phyloP scores from a whole-genome alignment of 2,113 vertebrate species.

The Oncorhynchus kisutch region DNA sequence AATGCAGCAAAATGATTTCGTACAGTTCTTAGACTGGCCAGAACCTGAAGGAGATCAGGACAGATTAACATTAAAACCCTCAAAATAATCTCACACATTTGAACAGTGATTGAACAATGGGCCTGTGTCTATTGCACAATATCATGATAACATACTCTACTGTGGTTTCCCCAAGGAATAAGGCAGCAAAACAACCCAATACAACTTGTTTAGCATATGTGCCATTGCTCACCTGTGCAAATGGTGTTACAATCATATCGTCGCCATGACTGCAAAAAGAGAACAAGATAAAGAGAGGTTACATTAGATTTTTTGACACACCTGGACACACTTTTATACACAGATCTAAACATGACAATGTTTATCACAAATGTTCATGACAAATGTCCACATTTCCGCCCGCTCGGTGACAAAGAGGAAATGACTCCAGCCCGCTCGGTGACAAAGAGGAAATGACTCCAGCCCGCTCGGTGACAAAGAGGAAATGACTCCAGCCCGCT shows the following conservation, averaged over 20 bases:
- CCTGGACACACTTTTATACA: neutral
- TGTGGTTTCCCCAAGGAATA: neutral
- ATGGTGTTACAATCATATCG: conserved; percentile 99
- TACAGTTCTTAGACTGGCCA: conserved; percentile 96
- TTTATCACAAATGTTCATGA: too few relatives aligned
- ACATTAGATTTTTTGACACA: neutral
- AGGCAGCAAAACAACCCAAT: neutral
- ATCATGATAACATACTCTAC: neutral
- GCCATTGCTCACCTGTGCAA: conserved; percentile 91
- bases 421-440: neutral
- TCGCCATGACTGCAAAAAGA: conserved; percentile 90
- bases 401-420: neutral
- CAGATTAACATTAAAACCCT: neutral
- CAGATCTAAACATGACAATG: neutral
- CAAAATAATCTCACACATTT: neutral
- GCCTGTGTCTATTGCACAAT: neutral
- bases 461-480: neutral
- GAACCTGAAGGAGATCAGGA: conserved; percentile 77
- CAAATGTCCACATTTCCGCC: neutral
- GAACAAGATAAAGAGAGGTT: conserved; percentile 20
- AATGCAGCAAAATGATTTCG: conserved; percentile 98
- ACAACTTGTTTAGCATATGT: neutral
- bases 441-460: neutral
- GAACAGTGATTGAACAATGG: neutral
- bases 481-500: neutral